Evolutionary conservation across 2,888 invertebrate genomes (phyloP).

Genomic region (Arctia plantaginis): DNA sequence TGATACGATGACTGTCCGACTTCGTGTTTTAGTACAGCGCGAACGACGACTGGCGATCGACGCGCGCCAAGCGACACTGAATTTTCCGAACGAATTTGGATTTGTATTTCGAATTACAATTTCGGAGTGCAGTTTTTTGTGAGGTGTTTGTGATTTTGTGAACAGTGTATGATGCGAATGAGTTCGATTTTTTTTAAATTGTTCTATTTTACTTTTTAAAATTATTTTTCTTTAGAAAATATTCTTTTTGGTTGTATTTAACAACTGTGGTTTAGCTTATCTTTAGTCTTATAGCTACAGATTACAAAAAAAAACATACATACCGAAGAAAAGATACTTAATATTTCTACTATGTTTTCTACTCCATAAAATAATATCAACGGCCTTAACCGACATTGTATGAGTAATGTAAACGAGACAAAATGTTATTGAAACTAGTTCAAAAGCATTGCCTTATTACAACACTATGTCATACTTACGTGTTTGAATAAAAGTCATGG

Average conservation of each 20-base stretch:
- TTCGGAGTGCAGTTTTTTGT: constrained; percentile 52
- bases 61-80: constrained; percentile 66
- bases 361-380: constrained; percentile 9
- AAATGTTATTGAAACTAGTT: constrained; percentile 28
- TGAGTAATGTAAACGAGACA: constrained; percentile 33
- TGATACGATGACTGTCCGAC: constrained; percentile 66
- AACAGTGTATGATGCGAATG: constrained; percentile 49
- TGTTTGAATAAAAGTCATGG: constrained; percentile 12
- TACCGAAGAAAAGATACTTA: neutral
- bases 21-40: constrained; percentile 75
- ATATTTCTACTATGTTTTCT: neutral
- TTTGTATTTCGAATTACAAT: constrained; percentile 59
- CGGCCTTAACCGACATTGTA: constrained; percentile 56
- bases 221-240: constrained; percentile 16
- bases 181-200: neutral
- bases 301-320: constrained; percentile 25
- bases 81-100: constrained; percentile 62
- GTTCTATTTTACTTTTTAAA: neutral
- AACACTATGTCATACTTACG: constrained; percentile 16
- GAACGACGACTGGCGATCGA: constrained; percentile 73
- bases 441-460: constrained; percentile 26
- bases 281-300: constrained; percentile 44
- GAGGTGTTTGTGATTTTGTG: constrained; percentile 61
- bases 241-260: constrained; percentile 28
- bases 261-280: constrained; percentile 52